Evolutionary conservation across 1,140 invertebrate species (phyloP), one percentile per base, ranked within the genome.

Genomic region (Trypoxylus dichotomus): DNA sequence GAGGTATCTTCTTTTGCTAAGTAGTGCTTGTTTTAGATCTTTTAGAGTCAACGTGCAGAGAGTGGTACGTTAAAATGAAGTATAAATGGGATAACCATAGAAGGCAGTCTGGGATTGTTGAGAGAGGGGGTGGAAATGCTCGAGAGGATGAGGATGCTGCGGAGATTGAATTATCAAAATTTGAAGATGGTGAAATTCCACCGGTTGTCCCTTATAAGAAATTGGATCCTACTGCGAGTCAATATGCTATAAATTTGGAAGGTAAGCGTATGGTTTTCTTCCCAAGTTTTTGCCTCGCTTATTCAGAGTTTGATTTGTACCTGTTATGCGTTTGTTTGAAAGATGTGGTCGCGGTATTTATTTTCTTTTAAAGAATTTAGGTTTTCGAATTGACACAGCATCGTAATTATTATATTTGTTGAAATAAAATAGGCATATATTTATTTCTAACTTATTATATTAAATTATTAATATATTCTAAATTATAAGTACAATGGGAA

Each of bases 151-250:
- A 54, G 15, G 47, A 68, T 0, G 10, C 24, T 24, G 19, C 24
- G 5, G 27, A 27, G 19, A 24, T 27, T 25, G 60, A 29, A 10
- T 21, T 13, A 2, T 27, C 6, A 3, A 5, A 21, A 2, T 68
- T 15, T 10, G 76, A 82, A 15, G 78, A 73, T n/a, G 29, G 72
- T 11, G 81, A 82, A 21, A 79, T 84, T n/a, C 78, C 83, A 5
- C 84, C 83, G 1, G 3, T 74, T 8, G 83, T 85, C 1, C 84
- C 84, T 0, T 83, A 82, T 54, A 81, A 83, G 75, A 81, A 82
- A 72, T 76, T 85, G 19, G 81, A 84, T 41, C 83, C 83, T 1
- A 80, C 83, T 21, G 75, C 84, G 1, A 83, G 81, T 32, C 79
- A 81, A 71, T 80, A 79, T 68, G 80, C 79, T 7, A 76, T 82